Evolutionary conservation across 2,888 invertebrate species (phyloP), one percentile per base, ranked within the genome.

Genomic region (Agonopterix subpropinquella): DNA sequence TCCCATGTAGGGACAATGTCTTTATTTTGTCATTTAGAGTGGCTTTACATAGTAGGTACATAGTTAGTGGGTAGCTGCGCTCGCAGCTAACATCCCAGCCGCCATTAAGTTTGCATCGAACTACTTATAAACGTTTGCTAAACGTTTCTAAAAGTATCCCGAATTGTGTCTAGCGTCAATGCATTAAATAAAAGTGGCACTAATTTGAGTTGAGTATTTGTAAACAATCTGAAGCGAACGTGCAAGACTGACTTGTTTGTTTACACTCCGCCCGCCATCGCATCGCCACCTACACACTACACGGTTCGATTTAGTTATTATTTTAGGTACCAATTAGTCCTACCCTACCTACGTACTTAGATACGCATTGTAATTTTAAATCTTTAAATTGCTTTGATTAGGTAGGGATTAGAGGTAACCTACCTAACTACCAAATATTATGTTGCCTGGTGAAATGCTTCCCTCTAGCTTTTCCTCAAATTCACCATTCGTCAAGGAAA

Each of bases 191-290:
- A 56, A 61, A 64, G 66, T 65, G 65, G 57, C 62, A 62, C 63
- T 70, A 70, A 71, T 70, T 67, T 67, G 64, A 62, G 64, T 56
- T 55, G 53, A 55, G 61, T 71, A 61, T 74, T 74, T 67, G 67
- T 71, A 75, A 75, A 75, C 70, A 70, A 58, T 54, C 49, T 18
- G 54, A 51, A 58, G 59, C 55, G 58, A 62, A 65, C 61, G 66
- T 60, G 63, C 13, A 13, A 13, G 13, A 69, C 61, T 65, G 67
- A 73, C 70, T 70, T 73, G 73, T 62, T 70, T 72, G 73, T 62
- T 70, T 72, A 71, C 64, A 61, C 43, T n/a, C 58, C 57, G 58
- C 60, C 61, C 2, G 13, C 13, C 13, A 13, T 18, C 28, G 28
- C 5, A 54, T 62, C 65, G 58, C 61, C 62, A 55, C 65, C 68